These are phyloP conservation scores for Limnephilus auricula DNA, from an alignment of 2,888 invertebrate genomes.

Conservation along the genomic window DNA sequence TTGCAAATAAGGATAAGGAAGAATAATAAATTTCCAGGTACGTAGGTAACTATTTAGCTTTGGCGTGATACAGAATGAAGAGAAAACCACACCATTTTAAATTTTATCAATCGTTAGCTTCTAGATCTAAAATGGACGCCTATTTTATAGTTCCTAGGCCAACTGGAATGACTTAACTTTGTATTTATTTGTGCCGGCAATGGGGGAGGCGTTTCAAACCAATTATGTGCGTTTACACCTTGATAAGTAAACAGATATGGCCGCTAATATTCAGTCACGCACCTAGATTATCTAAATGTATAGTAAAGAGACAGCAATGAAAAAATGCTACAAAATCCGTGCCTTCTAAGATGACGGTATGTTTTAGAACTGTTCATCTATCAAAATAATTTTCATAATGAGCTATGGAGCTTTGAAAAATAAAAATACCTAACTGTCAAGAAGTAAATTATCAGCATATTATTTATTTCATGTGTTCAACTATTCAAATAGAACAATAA, in stretches of 20 bases:
- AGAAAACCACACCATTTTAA: neutral
- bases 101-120: neutral
- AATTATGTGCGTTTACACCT: conserved; percentile 58
- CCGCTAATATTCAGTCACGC: conserved; percentile 14
- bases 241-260: conserved; percentile 52
- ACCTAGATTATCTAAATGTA: neutral
- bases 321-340: neutral
- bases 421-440: too few species aligned
- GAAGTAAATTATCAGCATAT: too few species aligned
- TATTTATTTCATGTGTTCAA: too few species aligned
- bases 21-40: neutral
- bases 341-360: too few species aligned
- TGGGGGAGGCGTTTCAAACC: conserved; percentile 44
- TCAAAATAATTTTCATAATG: too few species aligned
- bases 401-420: too few species aligned
- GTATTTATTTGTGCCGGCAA: conserved; percentile 45
- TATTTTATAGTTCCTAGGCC: conserved; percentile 38
- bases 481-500: too few species aligned
- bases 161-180: conserved; percentile 38
- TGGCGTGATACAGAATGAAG: neutral
- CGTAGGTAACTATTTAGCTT: neutral
- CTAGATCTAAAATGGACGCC: conserved; percentile 42
- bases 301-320: neutral
- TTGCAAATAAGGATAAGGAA: neutral
- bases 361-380: too few species aligned